Base-by-base conservation (phyloP, 2,888 invertebrate genomes). In the Lithosia quadra region DNA sequence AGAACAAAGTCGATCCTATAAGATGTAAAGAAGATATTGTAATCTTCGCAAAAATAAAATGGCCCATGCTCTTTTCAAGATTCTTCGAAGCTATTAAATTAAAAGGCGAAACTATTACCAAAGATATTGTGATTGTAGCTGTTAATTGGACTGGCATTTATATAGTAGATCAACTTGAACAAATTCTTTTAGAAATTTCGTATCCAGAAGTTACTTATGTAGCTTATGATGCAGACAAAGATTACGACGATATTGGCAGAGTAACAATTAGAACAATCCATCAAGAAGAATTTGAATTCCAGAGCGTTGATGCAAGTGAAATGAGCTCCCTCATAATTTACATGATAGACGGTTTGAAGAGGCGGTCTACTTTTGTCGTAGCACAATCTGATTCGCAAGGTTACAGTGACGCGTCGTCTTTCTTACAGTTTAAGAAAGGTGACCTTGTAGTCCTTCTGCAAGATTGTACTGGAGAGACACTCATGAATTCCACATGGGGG, bases 121-220 rank as follows among this genome's bases (percentile, higher is more conserved):
- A 96, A 78, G 96, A 97, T 79, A 97, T 98, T 80, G 96, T 99
- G 24, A 98, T 99, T 66, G 97, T 99, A 75, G 99, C 99, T 4
- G 97, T 99, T 5, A 99, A 99, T 91, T 98, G 98, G 96, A 98
- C 98, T 0, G 99, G 99, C 2, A 96, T 99, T 65, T 99, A 98
- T 85, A 97, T 99, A 67, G 97, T 99, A 0, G 99, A 99, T 90
- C 98, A 99, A 89, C 96, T 97, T 81, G 99, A 99, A 90, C 97
- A 98, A 88, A 98, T 99, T 76, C 95, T 99, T 59, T 94, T 98
- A 55, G 99, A 99, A 94, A 94, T 97, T 80, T 96, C 97, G 10
- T 99, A 97, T 91, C 96, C 98, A 8, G 99, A 99, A 95, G 96
- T 99, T 24, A 96, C 97, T 0, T 97, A 97, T 66, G 97, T 98